phyloP scores from a whole-genome alignment of 2,888 invertebrate genomes.

The Torymus auratus region DNA sequence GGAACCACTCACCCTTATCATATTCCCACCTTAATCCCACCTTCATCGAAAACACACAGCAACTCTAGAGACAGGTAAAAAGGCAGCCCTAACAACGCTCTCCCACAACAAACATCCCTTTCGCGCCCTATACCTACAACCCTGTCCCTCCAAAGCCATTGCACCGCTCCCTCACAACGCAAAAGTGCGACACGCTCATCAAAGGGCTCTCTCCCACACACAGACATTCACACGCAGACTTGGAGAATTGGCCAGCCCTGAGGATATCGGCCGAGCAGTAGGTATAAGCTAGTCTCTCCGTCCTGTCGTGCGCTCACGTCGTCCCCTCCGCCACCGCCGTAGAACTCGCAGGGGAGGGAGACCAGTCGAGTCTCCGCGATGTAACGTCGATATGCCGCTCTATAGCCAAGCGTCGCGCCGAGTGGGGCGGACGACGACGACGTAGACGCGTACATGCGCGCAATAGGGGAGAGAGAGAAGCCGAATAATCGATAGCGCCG shows the following conservation, averaged over 20 bases:
- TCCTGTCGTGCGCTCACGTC: not conserved
- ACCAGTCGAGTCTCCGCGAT: slow-evolving; percentile 64
- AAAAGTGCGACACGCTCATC: too few species aligned
- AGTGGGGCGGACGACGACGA: slow-evolving; percentile 63
- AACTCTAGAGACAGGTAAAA: too few species aligned
- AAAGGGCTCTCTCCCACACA: too few species aligned
- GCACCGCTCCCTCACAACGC: too few species aligned
- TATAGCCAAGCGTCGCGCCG: slow-evolving; percentile 69
- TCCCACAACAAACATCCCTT: too few species aligned
- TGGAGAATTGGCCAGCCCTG: slow-evolving; percentile 42
- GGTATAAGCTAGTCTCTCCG: not conserved
- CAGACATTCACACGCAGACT: too few species aligned
- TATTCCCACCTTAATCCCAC: too few species aligned
- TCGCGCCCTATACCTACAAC: too few species aligned
- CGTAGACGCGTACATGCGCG: slow-evolving; percentile 49
- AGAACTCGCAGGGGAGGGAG: slow-evolving; percentile 37
- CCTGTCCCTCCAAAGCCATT: too few species aligned
- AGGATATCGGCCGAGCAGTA: slow-evolving; percentile 37
- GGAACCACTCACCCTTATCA: too few species aligned
- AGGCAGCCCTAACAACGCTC: too few species aligned
- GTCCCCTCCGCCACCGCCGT: not conserved
- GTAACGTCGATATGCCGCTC: slow-evolving; percentile 76
- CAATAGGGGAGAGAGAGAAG: slow-evolving; percentile 72
- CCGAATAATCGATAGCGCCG: slow-evolving; percentile 76
- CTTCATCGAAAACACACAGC: too few species aligned